phyloP scores from a whole-genome alignment of 2,113 vertebrate genomes.

The Lonchura striata region DNA sequence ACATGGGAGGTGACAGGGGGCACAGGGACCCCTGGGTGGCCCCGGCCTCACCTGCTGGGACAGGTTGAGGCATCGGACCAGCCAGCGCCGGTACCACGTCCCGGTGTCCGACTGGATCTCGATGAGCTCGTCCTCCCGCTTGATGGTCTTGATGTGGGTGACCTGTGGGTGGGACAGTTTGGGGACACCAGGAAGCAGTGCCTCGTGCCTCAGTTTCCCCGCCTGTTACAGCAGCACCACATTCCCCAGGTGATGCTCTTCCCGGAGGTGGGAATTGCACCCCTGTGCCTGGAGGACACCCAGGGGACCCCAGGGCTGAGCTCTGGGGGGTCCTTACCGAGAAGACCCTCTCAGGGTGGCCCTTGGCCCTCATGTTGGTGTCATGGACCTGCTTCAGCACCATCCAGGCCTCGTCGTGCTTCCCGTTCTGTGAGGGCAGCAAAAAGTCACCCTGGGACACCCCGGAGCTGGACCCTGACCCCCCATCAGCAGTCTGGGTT shows the following conservation, averaged over 20 bases:
- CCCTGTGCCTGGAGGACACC: not conserved
- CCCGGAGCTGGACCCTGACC: rapidly evolving
- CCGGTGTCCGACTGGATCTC: constrained; percentile 85
- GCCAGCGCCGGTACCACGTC: constrained; percentile 92
- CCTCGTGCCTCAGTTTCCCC: not conserved
- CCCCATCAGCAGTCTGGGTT: rapidly evolving
- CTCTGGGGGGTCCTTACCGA: constrained; percentile 76
- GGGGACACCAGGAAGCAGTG: rapidly evolving
- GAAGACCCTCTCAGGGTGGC: constrained; percentile 94
- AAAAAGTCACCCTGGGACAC: not conserved
- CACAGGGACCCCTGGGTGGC: rapidly evolving
- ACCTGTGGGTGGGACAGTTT: constrained; percentile 70
- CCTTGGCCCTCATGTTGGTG: constrained; percentile 98
- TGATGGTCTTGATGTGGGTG: constrained; percentile 96
- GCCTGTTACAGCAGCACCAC: not conserved
- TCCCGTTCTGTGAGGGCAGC: constrained; percentile 84
- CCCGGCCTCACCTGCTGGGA: constrained; percentile 83
- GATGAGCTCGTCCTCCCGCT: constrained; percentile 90
- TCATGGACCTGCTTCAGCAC: constrained; percentile 98
- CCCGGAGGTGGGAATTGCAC: not conserved
- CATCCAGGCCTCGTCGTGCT: constrained; percentile 98
- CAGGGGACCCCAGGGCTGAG: not conserved
- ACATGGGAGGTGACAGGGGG: rapidly evolving
- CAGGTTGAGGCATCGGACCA: constrained; percentile 80
- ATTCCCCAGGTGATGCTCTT: rapidly evolving